Evolutionary conservation across 2,113 vertebrate genomes (phyloP), one percentile per base, ranked within the genome.

Genomic region (Serinus canaria): DNA sequence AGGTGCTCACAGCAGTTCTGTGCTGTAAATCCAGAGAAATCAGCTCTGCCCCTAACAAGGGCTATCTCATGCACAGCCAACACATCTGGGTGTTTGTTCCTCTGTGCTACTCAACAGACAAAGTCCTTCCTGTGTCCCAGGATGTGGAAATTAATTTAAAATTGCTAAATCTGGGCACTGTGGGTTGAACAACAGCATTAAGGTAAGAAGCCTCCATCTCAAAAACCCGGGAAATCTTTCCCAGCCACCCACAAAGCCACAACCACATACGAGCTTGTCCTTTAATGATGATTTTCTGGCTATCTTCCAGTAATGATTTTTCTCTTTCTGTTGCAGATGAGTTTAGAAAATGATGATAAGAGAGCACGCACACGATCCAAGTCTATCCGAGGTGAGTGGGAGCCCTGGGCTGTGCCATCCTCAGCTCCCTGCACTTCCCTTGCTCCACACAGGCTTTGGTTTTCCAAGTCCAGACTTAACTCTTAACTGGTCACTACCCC

Each of bases 301-400:
- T 56, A 11, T 39, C 33, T 89, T 58, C 84, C 43, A 90, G 58
- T 68, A 63, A 41, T 56, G 49, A 43, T 75, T 31, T 58, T 53
- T 31, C 52, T 86, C 31, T 90, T 94, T 94, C 92, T 41, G 41
- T 97, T 97, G 78, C 98, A 99, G 99, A 99, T 99, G 99, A 99
- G 98, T 97, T 98, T 99, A 94, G 99, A 99, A 94, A 98, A 97
- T 94, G 99, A 99, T 0, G 98, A 99, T 67, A 99, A 99, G 97
- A 97, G 99, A 97, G 98, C 98, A 91, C 99, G 99, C 50, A 99
- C 99, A 1, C 98, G 99, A 72, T 99, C 99, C 88, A 99, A 99
- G 97, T 98, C 99, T 96, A 96, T 98, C 96, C 98, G 98, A 99
- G 99, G 99, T 99, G 96, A 98, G 98, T 93, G 46, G 11, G 66